Base-by-base conservation (phyloP, 1,140 invertebrate genomes). In the Tetramorium alpestre region DNA sequence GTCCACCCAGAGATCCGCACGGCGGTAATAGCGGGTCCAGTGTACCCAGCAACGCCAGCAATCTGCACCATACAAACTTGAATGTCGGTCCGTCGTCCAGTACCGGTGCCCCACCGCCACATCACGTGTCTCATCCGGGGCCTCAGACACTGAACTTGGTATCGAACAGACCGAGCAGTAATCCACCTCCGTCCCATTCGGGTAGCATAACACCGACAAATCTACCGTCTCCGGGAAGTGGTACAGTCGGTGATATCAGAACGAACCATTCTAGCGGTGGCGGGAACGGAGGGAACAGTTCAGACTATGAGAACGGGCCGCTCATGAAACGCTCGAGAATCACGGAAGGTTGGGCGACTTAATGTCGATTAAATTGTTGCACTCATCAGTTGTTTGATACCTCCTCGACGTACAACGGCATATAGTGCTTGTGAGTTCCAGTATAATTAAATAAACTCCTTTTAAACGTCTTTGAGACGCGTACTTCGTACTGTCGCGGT, bases 281-380 rank as follows among this genome's bases (percentile, higher is more conserved):
- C 60, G 95, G 95, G 87, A 95, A 95, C 56, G 96, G 96, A 65
- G 93, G 93, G 22, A 93, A 91, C 87, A 96, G 96, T 78, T 95
- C 96, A 73, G 98, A 98, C 92, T 98, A 98, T 93, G 98, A 98
- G 93, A 96, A 97, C 93, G 97, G 97, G 73, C 97, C 97, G 75
- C 96, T 98, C 92, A 97, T 97, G 93, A 98, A 98, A 95, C 96
- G 97, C 93, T 96, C 97, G 87, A 97, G 98, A 93, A 97, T 98
- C 93, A 97, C 96, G 44, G 98, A 98, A 93, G 97, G 97, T 88
- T 98, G 98, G 98, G 96, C 97, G 93, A 98, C 98, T 97, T 98
- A 98, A 96, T 96, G 93, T 92, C 93, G 77, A 87, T 90, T 67
- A 38, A 80, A 69, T 72, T 41, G 56, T 87, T 82, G 82, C 85